Evolutionary conservation across 2,797 vertebrate genomes (phyloP).

Genomic region (Natrix natrix): DNA sequence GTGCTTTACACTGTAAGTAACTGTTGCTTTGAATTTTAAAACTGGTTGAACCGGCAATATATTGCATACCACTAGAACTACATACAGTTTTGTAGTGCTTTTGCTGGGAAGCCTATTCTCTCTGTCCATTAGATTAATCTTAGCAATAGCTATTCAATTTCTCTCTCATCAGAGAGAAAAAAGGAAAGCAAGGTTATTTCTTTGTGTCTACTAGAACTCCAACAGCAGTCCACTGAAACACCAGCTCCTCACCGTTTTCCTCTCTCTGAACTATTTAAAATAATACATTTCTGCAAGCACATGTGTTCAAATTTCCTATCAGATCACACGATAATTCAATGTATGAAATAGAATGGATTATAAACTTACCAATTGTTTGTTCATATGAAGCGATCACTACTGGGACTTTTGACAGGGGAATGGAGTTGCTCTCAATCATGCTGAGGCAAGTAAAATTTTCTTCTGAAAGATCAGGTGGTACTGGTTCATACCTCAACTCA

Average conservation of each 20-base stretch:
- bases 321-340: not conserved
- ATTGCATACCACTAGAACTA: not conserved
- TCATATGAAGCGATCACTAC: constrained; percentile 80
- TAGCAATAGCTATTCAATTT: not conserved
- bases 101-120: not conserved
- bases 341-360: not conserved
- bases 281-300: not conserved
- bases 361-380: constrained; percentile 81
- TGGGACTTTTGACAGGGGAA: constrained; percentile 74
- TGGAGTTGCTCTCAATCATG: constrained; percentile 76
- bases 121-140: not conserved
- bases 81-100: not conserved
- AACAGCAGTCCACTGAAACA: not conserved
- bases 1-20: not conserved
- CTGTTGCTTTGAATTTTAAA: not conserved
- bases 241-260: not conserved
- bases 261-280: not conserved
- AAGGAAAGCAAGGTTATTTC: not conserved
- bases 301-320: not conserved
- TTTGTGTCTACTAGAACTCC: not conserved
- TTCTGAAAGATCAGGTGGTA: constrained; percentile 74
- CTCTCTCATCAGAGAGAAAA: not conserved
- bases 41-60: not conserved
- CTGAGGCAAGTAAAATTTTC: constrained; percentile 76
- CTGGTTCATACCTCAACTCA: constrained; percentile 60